Evolutionary conservation across 1,140 invertebrate species (phyloP), one percentile per base, ranked within the genome.

Genomic region (Drosophila micromelanica): DNA sequence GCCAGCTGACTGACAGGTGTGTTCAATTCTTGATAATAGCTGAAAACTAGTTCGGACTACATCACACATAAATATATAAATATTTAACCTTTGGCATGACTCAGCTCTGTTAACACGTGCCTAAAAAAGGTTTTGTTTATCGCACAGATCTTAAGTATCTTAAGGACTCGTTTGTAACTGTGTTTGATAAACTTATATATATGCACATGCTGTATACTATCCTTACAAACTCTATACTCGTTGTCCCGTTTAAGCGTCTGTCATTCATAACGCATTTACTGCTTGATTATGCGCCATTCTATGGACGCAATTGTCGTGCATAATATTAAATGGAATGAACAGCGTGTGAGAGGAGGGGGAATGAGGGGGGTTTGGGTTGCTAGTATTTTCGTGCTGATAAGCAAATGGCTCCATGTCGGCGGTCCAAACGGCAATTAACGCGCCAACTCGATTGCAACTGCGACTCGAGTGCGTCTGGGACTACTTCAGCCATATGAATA

Each of bases 381-480:
- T 27, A 20, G 70, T 80, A 76, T 61, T 73, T 79, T 69, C 42
- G 48, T 52, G 63, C 60, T 71, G 81, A 85, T 85, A 85, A 85
- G 61, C 76, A 70, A 67, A 62, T 37, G 69, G 56, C 52, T 64
- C 73, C 59, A 65, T 69, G 62, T 78, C 49, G 73, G 20, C 64
- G 55, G 61, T 55, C 67, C 73, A 78, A 80, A 78, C 75, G 75
- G 82, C 86, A 90, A 81, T 90, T 81, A 90, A 90, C 80, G 80
- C 86, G 76, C 72, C 73, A 90, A 76, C 65, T 75, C 78, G 73
- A 86, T 71, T 81, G 87, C 84, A 87, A 89, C 79, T 82, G 64
- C 13, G 48, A 52, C 23, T 43, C n/a, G 51, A 20, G 43, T 63
- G 9, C 57, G 65, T 40, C 48, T 40, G 42, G 30, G 12, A 73